phyloP scores from a whole-genome alignment of 2,113 vertebrate genomes.

The Brachyhypopomus gauderio region DNA sequence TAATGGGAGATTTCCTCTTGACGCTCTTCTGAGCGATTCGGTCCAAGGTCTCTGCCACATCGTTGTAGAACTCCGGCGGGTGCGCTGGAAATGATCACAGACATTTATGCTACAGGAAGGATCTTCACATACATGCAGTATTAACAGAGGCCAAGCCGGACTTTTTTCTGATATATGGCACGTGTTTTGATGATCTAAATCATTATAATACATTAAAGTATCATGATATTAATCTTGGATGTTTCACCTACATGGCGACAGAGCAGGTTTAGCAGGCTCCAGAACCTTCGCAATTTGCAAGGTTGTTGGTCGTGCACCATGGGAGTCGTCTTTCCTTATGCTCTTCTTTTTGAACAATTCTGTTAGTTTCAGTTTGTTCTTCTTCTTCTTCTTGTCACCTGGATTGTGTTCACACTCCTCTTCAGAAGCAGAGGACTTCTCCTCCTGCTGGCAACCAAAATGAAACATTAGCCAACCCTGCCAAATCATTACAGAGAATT shows the following conservation, averaged over 20 bases:
- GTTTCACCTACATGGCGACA: slow-evolving; percentile 65
- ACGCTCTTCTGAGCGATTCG: slow-evolving; percentile 65
- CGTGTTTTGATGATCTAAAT: too few relatives aligned
- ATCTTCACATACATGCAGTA: too few relatives aligned
- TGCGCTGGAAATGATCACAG: slow-evolving; percentile 56
- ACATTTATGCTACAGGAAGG: neutral
- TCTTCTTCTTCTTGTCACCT: slow-evolving; percentile 57
- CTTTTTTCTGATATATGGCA: too few relatives aligned
- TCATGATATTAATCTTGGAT: neutral
- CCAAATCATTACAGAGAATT: neutral
- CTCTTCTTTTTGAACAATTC: slow-evolving; percentile 61
- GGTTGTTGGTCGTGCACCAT: slow-evolving; percentile 37
- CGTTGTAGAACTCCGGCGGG: slow-evolving; percentile 68
- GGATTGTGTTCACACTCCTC: slow-evolving; percentile 64
- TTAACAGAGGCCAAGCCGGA: too few relatives aligned
- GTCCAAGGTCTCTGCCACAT: slow-evolving; percentile 69
- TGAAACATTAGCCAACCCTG: neutral
- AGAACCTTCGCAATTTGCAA: neutral
- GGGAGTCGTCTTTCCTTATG: slow-evolving; percentile 25
- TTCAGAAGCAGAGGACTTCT: slow-evolving; percentile 62
- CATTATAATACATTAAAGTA: too few relatives aligned
- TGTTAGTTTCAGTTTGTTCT: slow-evolving; percentile 57
- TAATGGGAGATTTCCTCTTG: slow-evolving; percentile 44
- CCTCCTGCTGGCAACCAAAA: slow-evolving; percentile 12
- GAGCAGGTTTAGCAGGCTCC: rapidly evolving